These are phyloP conservation scores for Myripristis jacobus DNA, from an alignment of 2,797 vertebrate genomes.

Conservation along the genomic window DNA sequence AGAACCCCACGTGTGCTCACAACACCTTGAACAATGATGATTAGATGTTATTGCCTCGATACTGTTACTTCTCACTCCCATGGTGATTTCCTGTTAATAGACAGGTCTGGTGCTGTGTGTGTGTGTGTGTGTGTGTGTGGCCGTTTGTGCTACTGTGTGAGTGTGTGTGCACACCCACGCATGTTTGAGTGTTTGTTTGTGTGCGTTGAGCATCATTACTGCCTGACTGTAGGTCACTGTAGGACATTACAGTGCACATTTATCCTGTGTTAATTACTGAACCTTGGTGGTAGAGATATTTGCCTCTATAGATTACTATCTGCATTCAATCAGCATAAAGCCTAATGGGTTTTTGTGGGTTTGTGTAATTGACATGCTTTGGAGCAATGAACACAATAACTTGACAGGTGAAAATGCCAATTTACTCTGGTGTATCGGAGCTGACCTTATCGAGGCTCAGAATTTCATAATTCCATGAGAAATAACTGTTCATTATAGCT, in stretches of 20 bases:
- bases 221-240: constrained; percentile 19
- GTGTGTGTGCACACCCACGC: not conserved
- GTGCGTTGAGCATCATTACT: constrained; percentile 34
- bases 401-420: constrained; percentile 58
- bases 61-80: constrained; percentile 48
- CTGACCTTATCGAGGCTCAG: constrained; percentile 65
- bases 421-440: constrained; percentile 46
- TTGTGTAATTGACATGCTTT: constrained; percentile 31
- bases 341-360: constrained; percentile 37
- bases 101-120: constrained; percentile 24
- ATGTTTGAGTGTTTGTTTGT: constrained; percentile 24
- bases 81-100: constrained; percentile 47
- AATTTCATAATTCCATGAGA: constrained; percentile 65
- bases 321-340: constrained; percentile 11
- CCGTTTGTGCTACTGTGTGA: constrained; percentile 6
- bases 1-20: constrained; percentile 22
- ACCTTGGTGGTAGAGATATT: not conserved
- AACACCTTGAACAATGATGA: constrained; percentile 49
- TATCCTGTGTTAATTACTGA: constrained; percentile 43
- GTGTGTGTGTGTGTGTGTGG: constrained; percentile 8
- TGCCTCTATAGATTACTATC: constrained; percentile 28
- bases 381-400: constrained; percentile 48
- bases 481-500: constrained; percentile 71
- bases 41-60: constrained; percentile 62
- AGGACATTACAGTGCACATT: constrained; percentile 22